Conservation (phyloP, 1,140 invertebrate species). For the Macrobrachium rosenbergii region DNA sequence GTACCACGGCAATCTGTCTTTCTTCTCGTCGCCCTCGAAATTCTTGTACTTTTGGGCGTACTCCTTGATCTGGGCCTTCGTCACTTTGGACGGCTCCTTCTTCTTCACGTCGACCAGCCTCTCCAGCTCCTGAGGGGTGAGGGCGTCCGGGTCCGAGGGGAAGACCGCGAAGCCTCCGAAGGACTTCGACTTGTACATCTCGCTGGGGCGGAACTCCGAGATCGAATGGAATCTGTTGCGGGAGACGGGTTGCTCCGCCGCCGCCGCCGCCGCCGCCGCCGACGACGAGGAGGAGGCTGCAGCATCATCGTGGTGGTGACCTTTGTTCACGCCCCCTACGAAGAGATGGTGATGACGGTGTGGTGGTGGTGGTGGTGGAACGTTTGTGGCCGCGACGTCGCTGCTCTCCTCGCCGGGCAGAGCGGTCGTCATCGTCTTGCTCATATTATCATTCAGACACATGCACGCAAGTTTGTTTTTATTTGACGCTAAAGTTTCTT, state of each 20-base stretch:
- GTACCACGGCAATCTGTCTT: slow-evolving; percentile 37
- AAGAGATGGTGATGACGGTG: slow-evolving; percentile 2
- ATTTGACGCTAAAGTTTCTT: too few species aligned
- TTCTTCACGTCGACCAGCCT: slow-evolving; percentile 39
- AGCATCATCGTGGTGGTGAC: too few species aligned
- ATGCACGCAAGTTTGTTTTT: too few species aligned
- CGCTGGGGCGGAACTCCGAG: slow-evolving; percentile 33
- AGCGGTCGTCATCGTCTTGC: too few species aligned
- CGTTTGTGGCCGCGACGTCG: neutral
- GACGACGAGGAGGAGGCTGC: too few species aligned
- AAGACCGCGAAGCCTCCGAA: slow-evolving; percentile 20
- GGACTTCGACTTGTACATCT: slow-evolving; percentile 40
- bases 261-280: too few species aligned
- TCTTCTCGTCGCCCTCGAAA: slow-evolving; percentile 25
- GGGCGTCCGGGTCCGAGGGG: slow-evolving; percentile 1
- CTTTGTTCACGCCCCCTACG: neutral
- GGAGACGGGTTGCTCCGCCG: neutral
- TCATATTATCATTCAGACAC: too few species aligned
- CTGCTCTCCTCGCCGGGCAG: too few species aligned
- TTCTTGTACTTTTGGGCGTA: slow-evolving; percentile 57
- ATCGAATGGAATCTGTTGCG: slow-evolving; percentile 40
- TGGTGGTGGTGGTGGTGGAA: too few species aligned
- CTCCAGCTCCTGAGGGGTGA: slow-evolving; percentile 48
- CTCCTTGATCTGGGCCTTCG: slow-evolving; percentile 59
- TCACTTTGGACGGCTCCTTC: slow-evolving; percentile 54